These are phyloP conservation scores for Ovibos moschatus DNA, from an alignment of 2,113 vertebrate genomes.

Conservation along the genomic window DNA sequence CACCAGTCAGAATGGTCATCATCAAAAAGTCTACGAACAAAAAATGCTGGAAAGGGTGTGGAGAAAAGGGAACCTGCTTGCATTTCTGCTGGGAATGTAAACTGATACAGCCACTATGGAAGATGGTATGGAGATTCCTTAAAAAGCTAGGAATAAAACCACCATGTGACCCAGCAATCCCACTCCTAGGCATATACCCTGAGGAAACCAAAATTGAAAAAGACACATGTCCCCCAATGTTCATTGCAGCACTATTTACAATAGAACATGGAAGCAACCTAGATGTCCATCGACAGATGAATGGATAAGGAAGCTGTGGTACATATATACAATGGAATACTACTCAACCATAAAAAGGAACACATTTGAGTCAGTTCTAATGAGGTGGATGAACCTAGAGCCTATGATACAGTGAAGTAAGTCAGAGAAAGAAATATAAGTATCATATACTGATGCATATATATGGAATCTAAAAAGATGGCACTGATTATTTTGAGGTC, in stretches of 20 bases:
- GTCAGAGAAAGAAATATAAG: background rate
- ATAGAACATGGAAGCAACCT: background rate
- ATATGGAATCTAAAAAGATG: background rate
- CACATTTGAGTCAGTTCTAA: background rate
- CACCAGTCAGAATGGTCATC: background rate
- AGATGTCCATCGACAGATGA: background rate
- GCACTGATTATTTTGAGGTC: background rate
- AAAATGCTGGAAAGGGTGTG: background rate
- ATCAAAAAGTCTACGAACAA: background rate
- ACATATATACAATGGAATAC: background rate
- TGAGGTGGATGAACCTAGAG: background rate
- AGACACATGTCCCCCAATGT: background rate
- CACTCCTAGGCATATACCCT: background rate
- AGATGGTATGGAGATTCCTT: background rate
- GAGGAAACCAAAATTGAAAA: background rate
- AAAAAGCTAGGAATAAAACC: background rate
- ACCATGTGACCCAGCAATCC: background rate
- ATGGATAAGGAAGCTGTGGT: background rate
- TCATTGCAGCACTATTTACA: background rate
- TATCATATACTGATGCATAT: background rate
- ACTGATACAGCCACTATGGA: background rate
- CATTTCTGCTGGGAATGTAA: background rate
- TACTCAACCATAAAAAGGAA: background rate
- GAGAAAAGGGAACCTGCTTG: background rate
- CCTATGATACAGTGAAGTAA: background rate